Conservation (phyloP, 2,888 invertebrate genomes). For the Congeria kusceri region DNA sequence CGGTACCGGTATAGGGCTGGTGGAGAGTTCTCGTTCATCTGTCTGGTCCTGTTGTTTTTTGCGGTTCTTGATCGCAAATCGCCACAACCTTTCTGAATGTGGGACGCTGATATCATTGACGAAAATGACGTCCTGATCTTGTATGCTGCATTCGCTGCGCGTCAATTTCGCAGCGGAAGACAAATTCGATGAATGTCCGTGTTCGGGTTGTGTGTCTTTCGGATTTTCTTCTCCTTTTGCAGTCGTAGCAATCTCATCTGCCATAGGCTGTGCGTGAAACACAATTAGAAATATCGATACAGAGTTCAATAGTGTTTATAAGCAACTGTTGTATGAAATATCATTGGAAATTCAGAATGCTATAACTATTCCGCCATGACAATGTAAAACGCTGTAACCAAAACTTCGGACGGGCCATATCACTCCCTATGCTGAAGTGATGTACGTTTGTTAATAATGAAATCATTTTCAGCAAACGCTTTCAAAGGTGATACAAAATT, state of each 20-base stretch:
- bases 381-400: too few species aligned
- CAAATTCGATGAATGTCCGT: not conserved
- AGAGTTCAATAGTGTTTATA: too few species aligned
- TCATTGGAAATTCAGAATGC: too few species aligned
- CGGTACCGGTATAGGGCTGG: not conserved
- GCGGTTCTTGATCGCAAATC: slow-evolving; percentile 55
- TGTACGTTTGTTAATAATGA: too few species aligned
- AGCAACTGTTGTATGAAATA: too few species aligned
- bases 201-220: not conserved
- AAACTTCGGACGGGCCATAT: too few species aligned
- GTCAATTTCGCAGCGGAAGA: too few species aligned
- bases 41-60: slow-evolving; percentile 16
- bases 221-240: not conserved
- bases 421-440: too few species aligned
- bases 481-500: too few species aligned
- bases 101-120: slow-evolving; percentile 44
- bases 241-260: not conserved
- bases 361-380: too few species aligned
- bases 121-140: slow-evolving; percentile 37
- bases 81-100: slow-evolving; percentile 53
- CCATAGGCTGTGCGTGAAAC: not conserved
- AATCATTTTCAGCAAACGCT: too few species aligned
- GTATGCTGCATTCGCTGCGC: slow-evolving; percentile 45
- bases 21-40: not conserved
- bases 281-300: too few species aligned